Percentiles rank a stretch among this genome's conserved stretches.
Conservation (phyloP, 1,140 invertebrate species). For the Neodiprion pinetum region DNA sequence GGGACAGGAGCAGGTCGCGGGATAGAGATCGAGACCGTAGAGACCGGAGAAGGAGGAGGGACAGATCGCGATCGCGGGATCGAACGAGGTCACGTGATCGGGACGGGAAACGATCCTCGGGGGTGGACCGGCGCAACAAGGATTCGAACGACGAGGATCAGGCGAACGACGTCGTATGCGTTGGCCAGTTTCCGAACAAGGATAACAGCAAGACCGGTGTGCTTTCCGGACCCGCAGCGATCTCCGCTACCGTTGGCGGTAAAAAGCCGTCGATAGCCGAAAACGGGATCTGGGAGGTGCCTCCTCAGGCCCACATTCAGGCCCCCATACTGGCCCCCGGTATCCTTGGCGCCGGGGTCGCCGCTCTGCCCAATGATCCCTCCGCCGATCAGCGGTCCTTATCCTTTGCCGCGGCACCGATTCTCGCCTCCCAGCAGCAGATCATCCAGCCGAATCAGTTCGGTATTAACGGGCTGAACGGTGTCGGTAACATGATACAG, state of each 20-base stretch:
- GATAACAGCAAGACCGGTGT: slow-evolving; percentile 26
- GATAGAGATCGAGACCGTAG: slow-evolving; percentile 46
- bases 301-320: slow-evolving; percentile 55
- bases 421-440: slow-evolving; percentile 22
- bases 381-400: slow-evolving; percentile 38
- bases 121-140: slow-evolving; percentile 42
- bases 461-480: slow-evolving; percentile 50
- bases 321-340: slow-evolving; percentile 52
- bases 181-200: slow-evolving; percentile 56
- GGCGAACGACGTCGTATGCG: slow-evolving; percentile 51
- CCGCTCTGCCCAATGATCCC: slow-evolving; percentile 38
- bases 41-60: slow-evolving; percentile 41
- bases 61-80: slow-evolving; percentile 41
- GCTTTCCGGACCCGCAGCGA: background rate
- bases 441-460: slow-evolving; percentile 47
- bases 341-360: slow-evolving; percentile 48
- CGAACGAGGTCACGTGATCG: slow-evolving; percentile 57
- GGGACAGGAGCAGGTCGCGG: slow-evolving; percentile 56
- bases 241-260: slow-evolving; percentile 24
- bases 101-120: slow-evolving; percentile 46
- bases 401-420: slow-evolving; percentile 27
- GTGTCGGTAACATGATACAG: slow-evolving; percentile 45
- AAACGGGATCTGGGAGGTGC: slow-evolving; percentile 59
- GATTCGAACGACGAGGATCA: slow-evolving; percentile 51
- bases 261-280: slow-evolving; percentile 36